phyloP scores from a whole-genome alignment of 2,888 invertebrate species.

The Rhorus exstirpatorius region DNA sequence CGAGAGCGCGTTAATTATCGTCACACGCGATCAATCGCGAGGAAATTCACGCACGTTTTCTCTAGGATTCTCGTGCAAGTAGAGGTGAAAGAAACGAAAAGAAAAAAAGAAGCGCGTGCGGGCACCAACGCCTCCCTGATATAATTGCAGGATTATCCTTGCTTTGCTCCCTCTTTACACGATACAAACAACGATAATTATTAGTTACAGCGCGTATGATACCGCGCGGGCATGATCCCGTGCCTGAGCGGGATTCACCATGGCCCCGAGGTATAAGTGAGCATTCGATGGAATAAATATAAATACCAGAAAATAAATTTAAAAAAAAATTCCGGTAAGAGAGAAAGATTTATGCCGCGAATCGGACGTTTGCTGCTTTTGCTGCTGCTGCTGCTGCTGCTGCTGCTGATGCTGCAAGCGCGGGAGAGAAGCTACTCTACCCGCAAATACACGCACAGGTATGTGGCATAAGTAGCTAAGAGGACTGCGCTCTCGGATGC shows the following conservation, averaged over 20 bases:
- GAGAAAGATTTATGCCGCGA: slow-evolving; percentile 59
- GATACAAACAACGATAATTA: slow-evolving; percentile 53
- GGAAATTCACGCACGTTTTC: slow-evolving; percentile 30
- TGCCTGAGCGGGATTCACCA: neutral
- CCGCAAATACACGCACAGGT: neutral
- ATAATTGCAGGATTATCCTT: slow-evolving; percentile 59
- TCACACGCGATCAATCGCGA: slow-evolving; percentile 21
- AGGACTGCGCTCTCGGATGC: slow-evolving; percentile 14
- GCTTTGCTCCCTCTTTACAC: slow-evolving; percentile 27
- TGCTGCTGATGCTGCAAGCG: slow-evolving; percentile 20
- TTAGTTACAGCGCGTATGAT: slow-evolving; percentile 38
- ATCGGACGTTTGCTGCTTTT: slow-evolving; percentile 49
- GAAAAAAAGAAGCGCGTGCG: slow-evolving; percentile 13
- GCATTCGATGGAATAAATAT: slow-evolving; percentile 22
- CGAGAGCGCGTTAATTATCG: slow-evolving; percentile 15
- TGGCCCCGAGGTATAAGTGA: neutral
- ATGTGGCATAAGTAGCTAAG: slow-evolving; percentile 28
- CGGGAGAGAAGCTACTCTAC: slow-evolving; percentile 36
- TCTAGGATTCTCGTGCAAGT: neutral
- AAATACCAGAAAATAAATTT: slow-evolving; percentile 6
- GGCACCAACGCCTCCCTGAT: slow-evolving; percentile 59
- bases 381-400: neutral
- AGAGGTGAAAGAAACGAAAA: neutral
- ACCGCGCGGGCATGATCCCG: neutral
- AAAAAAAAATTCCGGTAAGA: slow-evolving; percentile 45